Base-by-base conservation (phyloP, 2,113 vertebrate genomes). In the Pteronura brasiliensis region DNA sequence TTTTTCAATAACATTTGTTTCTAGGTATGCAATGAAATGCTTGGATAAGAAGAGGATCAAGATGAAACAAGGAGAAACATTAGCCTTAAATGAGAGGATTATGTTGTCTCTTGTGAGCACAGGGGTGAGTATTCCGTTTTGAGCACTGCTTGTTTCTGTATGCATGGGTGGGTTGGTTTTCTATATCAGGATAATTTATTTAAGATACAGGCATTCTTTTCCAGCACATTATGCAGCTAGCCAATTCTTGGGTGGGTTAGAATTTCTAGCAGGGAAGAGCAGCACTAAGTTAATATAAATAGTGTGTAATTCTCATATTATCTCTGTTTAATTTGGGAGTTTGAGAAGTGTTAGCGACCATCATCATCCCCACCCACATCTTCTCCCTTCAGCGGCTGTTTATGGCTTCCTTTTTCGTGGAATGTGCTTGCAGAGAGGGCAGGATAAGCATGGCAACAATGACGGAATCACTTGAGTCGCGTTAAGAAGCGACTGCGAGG, bases 1-100 rank as follows among this genome's bases (percentile, higher is more conserved):
- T 17, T 31, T 55, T 49, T 83, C 5, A 42, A 21, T 25, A n/a
- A 61, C 0, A 1, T 92, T 93, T 87, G 77, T 95, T 97, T 79
- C 67, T 95, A 99, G 99, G 99, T 99, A 99, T 92, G 99, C 99
- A 90, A 99, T 99, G 99, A 99, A 99, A 97, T 99, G 99, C 99
- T 98, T 99, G 98, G 99, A 99, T 98, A 99, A 99, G 98, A 99
- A 99, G 98, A 99, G 99, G 97, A 99, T 99, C 98, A 99, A 99
- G 98, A 99, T 99, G 99, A 99, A 99, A 97, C 99, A 99, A 98
- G 99, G 99, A 11, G 99, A 99, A 98, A 99, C 99, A 0, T 98
- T 99, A 93, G 99, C 99, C 74, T 99, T 99, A 97, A 99, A 99
- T 25, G 99, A 99, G 98, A 99, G 99, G 97, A 99, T 99, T 98